Evolutionary conservation across 2,797 vertebrate genomes (phyloP).

Genomic region (Poecilia wingei): DNA sequence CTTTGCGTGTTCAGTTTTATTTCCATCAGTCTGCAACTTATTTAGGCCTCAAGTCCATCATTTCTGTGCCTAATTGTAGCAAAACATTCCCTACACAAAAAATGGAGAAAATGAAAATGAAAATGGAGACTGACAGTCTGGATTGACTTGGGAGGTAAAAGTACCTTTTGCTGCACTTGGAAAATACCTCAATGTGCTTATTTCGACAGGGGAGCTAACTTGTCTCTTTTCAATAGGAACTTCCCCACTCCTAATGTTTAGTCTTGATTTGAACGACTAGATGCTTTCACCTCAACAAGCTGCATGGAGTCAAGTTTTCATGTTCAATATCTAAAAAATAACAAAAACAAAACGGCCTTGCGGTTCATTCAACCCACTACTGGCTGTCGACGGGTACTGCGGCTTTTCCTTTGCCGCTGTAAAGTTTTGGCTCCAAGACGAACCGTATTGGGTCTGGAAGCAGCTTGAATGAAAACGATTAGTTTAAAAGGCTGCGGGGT

Average conservation of each 20-base stretch:
- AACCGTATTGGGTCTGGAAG: conserved; percentile 20
- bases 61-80: not conserved
- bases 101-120: no score
- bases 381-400: not conserved
- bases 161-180: not conserved
- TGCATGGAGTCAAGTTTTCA: not conserved
- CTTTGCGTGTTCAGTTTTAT: not conserved
- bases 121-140: not conserved
- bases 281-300: not conserved
- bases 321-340: not conserved
- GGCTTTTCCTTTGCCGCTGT: not conserved
- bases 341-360: not conserved
- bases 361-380: not conserved
- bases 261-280: not conserved
- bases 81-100: not conserved
- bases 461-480: conserved; percentile 61
- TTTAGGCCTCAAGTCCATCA: not conserved
- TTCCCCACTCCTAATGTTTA: not conserved
- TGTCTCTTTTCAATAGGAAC: not conserved
- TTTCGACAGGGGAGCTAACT: not conserved
- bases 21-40: not conserved
- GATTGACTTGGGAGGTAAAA: not conserved
- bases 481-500: conserved; percentile 51
- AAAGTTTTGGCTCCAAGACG: not conserved
- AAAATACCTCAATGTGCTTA: not conserved